Evolutionary conservation across 2,888 invertebrate genomes (phyloP), one percentile per base, ranked within the genome.

Genomic region (Hydroisotoma schaefferi): DNA sequence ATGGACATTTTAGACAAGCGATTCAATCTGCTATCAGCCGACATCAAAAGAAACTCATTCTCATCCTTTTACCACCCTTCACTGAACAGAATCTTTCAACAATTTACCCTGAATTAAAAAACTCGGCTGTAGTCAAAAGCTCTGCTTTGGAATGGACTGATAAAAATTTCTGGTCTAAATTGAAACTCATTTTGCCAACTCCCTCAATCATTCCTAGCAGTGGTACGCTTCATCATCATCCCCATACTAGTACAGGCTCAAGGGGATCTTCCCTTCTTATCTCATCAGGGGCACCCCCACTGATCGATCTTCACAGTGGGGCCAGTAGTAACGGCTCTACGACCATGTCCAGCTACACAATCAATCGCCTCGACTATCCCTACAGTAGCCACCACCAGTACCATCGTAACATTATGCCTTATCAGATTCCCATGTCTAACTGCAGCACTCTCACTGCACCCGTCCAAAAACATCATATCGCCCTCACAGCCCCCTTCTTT

Each of bases 1-100:
- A 88, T 63, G 87, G 87, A 76, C 91, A 92, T 75, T 88, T 93
- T 76, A 89, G 90, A 78, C 87, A 88, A 44, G 89, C 90, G 38
- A 87, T 91, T 76, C 89, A 88, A 69, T 83, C 46, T 81, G 84
- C 64, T 82, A 84, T 55, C 80, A 83, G 49, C 83, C 84, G 76
- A 81, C 83, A 75, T 84, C 84, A 51, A 75, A 85, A 84, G 75
- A 74, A 82, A 28, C 75, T 81, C 25, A 79, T 84, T 40, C 78
- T 85, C 60, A 76, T 87, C 1, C 75, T 81, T 64, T 74, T 78
- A 56, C 78, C 77, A 20, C 63, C 63, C 44, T 56, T 65, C 40
- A 65, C 55, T n/a, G 59, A 59, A 22, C 63, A 65, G 44, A 60
- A 59, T 47, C 47, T 62, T 15, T n/a, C 52, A 3, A 51, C 59